Evolutionary conservation across 2,113 vertebrate species (phyloP), one percentile per base, ranked within the genome.

Genomic region (Chelonoidis abingdonii): DNA sequence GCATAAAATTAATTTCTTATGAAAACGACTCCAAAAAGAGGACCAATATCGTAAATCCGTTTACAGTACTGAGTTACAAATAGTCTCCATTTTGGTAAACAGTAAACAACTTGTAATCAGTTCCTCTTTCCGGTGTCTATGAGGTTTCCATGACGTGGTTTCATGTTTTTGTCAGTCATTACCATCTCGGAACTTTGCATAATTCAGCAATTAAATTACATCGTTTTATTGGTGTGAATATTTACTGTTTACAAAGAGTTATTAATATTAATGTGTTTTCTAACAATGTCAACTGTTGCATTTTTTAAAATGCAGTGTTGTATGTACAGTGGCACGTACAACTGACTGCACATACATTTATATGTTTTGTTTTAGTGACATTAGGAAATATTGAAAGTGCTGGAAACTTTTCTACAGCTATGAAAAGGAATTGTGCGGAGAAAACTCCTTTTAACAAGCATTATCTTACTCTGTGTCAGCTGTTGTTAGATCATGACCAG

Each of bases 1-100:
- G 96, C 97, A 98, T 94, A 96, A 98, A 98, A 98, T 98, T 98
- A 98, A 98, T 98, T 98, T 97, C 97, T 97, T 97, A 93, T 78
- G 24, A 98, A 94, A 93, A 53, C 94, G 96, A 96, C 88, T 97
- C 97, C 91, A 72, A 89, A 91, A 97, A 62, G 86, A 95, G n/a
- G 80, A 98, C 96, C 95, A 87, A 91, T 97, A 97, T 2, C 38
- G 81, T 94, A 97, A 97, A 95, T 96, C 88, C 97, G 93, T 96
- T 97, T 96, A 88, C 38, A 86, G 91, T 92, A 80, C 96, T 95
- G 85, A 87, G 85, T 93, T 97, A 94, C 97, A 92, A 92, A 81
- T 80, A 76, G 57, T 86, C 88, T 90, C 94, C 94, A 93, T 83
- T 97, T 96, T 92, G 86, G 92, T 94, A 94, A 89, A 87, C 90